Percentiles rank a stretch among this genome's conserved stretches.
These are phyloP conservation scores for Dasyprocta punctata DNA, from an alignment of 2,113 vertebrate species.

Conservation along the genomic window DNA sequence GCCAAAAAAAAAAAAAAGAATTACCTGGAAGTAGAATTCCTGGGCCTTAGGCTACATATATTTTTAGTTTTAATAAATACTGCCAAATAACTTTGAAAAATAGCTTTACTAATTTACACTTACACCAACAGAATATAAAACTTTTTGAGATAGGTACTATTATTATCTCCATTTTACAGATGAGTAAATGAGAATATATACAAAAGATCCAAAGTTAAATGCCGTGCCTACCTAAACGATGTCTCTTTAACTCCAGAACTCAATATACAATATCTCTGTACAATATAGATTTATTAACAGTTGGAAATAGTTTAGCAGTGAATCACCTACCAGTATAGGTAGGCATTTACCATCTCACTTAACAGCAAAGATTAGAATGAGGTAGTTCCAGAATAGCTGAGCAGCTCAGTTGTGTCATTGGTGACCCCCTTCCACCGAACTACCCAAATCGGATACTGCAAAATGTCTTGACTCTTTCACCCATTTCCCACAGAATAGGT, in stretches of 20 bases:
- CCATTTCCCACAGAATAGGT: not conserved
- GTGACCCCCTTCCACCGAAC: not conserved
- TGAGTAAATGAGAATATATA: constrained; percentile 37
- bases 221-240: not conserved
- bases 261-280: not conserved
- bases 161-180: constrained; percentile 49
- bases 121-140: not conserved
- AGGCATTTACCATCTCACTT: not conserved
- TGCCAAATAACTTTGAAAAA: constrained; percentile 63
- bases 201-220: constrained; percentile 4
- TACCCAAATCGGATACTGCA: not conserved
- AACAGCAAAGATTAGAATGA: not conserved
- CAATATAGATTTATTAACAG: not conserved
- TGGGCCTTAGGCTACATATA: not conserved
- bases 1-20: too few species aligned
- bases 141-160: constrained; percentile 1
- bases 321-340: not conserved
- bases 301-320: not conserved
- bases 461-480: not conserved
- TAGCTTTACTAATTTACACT: constrained; percentile 59
- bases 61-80: constrained; percentile 62
- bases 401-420: not conserved
- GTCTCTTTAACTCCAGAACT: not conserved
- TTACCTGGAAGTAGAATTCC: constrained; percentile 61
- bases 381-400: not conserved